phyloP scores from a whole-genome alignment of 2,888 invertebrate species.

The Drepana falcataria region DNA sequence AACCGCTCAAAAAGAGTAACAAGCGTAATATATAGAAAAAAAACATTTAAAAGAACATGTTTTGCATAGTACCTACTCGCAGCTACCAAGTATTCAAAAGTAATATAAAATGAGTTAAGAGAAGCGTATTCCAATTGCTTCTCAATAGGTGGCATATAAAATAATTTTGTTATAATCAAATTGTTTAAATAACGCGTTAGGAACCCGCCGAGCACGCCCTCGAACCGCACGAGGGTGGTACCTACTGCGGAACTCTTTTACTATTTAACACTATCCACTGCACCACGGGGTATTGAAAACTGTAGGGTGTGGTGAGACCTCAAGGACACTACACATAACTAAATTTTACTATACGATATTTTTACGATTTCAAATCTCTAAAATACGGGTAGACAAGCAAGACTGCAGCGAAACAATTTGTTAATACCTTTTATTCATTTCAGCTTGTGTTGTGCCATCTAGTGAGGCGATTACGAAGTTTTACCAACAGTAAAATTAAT shows the following conservation, averaged over 20 bases:
- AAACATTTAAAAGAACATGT: not conserved
- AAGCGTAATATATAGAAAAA: not conserved
- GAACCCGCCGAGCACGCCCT: conserved; percentile 64
- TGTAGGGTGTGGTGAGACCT: not conserved
- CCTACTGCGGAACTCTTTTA: conserved; percentile 17
- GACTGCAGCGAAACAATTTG: no score
- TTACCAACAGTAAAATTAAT: no score
- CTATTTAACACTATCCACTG: conserved; percentile 45
- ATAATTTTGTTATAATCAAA: conserved; percentile 30
- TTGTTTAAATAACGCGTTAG: conserved; percentile 50
- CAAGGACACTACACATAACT: not conserved
- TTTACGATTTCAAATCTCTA: no score
- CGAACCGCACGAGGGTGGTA: conserved; percentile 44
- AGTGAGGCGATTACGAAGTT: no score
- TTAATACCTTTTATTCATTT: no score
- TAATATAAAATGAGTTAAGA: conserved; percentile 7
- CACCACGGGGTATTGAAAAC: conserved; percentile 31
- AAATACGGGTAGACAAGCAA: no score
- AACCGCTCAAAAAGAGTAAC: no score
- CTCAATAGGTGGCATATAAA: conserved; percentile 30
- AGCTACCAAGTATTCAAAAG: not conserved
- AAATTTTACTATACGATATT: no score
- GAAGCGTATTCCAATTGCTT: conserved; percentile 24
- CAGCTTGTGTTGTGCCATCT: no score
- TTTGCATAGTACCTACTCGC: not conserved